Evolutionary conservation across 1,140 invertebrate species (phyloP), one percentile per base, ranked within the genome.

Genomic region (Nautilus pompilius): DNA sequence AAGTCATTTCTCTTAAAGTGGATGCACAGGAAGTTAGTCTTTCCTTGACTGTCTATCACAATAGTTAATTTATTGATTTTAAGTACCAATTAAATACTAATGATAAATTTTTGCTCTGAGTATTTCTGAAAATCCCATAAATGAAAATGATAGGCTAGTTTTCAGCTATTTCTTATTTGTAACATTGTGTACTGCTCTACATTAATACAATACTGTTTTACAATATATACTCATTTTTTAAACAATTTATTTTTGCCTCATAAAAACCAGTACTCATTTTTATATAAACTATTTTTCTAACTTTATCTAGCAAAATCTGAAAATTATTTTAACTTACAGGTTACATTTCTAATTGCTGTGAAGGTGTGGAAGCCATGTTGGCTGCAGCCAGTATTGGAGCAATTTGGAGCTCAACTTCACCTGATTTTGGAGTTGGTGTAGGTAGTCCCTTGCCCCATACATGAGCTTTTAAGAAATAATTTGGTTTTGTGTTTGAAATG

Each of bases 361-460:
- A 85, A 60, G 82, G 87, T 4, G 72, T 87, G 4, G 81, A 82
- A 58, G 85, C 84, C 2, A 85, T 87, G 81, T 73, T 87, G 24
- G 86, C 85, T 30, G 79, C 85, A 17, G 79, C 85, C 2, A 82
- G 83, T 61, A 75, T 88, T 36, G 87, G 87, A 46, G 86, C 85
- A 13, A 77, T 85, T 4, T 88, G 87, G 87, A 86, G 84, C 56
- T 85, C 84, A 20, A 84, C 85, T 2, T 87, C 86, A 3, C 85
- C 86, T 5, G 87, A 88, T 68, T 87, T 88, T 78, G 87, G 87
- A 57, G 80, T 84, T 32, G 78, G 79, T 63, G 85, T 84, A 73
- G 66, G 66, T 57, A 48, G 10, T 54, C 28, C 29, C 29, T 41
- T 1, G n/a, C 13, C 1, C n/a, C n/a, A n/a, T n/a, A n/a, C n/a